Evolutionary conservation across 2,797 vertebrate species (phyloP), one percentile per base, ranked within the genome.

Genomic region (Syngnathus acus): DNA sequence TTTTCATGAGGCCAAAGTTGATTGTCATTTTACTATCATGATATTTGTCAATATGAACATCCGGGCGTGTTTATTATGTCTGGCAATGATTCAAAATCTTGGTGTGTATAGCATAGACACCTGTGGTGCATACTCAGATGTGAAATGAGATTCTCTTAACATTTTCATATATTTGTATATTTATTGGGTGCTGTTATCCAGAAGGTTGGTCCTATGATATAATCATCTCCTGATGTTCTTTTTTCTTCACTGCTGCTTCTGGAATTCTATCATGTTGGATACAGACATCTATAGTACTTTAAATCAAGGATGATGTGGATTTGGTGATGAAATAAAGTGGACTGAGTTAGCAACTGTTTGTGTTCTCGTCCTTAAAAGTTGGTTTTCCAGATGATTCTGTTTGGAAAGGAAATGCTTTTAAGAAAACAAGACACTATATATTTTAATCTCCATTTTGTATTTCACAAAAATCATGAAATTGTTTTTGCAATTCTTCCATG

Each of bases 291-390:
- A 63, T 53, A 66, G 74, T 76, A 71, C 71, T 82, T 84, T 79
- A 43, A 78, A 71, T 84, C 74, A 72, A 83, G 66, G 73, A 67
- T 73, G 82, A 71, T 82, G 78, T 88, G 83, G 77, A 87, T 84
- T 86, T 84, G 84, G 78, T 87, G 87, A 84, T 78, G 77, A 88
- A 91, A 89, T 90, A 91, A 91, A 90, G 21, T 26, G 6, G 45
- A 32, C 6, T 62, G 21, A 62, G 13, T 13, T 45, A 45, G 13
- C 60, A 62, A 17, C 16, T 13, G 19, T 45, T 11, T 43, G 40
- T 17, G 8, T 45, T 47, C 43, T 13, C 42, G 45, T 62, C 2
- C 21, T 62, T 23, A 16, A 37, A 23, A 32, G 19, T 50, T 50
- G 48, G 1, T 9, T 50, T 50, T 50, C 1, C 48, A 50, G 48